Evolutionary conservation across 1,140 invertebrate species (phyloP), one percentile per base, ranked within the genome.

Genomic region (Plectrocnemia conspersa): DNA sequence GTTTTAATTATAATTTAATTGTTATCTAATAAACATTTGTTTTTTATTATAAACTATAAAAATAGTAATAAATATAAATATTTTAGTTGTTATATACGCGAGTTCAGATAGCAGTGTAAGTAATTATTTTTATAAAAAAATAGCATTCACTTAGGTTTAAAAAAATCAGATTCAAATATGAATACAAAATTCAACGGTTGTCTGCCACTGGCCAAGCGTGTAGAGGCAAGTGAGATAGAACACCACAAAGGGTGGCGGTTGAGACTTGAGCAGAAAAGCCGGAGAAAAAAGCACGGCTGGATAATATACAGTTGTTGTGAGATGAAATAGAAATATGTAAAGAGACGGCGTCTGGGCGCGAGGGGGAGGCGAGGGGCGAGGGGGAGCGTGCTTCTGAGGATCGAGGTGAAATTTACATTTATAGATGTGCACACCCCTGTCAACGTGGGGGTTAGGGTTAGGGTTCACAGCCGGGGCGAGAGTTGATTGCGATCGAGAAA

Each of bases 261-360:
- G 44, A 47, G 44, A 47, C 24, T 50, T 35, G 47, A 50, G 44
- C 25, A 35, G 42, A 46, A 46, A 49, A 49, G 45, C 42, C 23
- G 41, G 27, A 44, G 22, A 40, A 56, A 49, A 47, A 44, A 24
- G 32, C 54, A 29, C 18, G 10, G 32, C 24, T 3, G 35, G 35
- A 41, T 49, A 56, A 58, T 59, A 42, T 53, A 60, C 54, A 41
- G 52, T 59, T 60, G 58, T 60, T 60, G 50, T 53, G 49, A 54
- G 54, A 56, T 42, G 54, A 56, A 61, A 61, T 61, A 61, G 58
- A 61, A 61, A 56, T 61, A 59, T 59, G 47, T 49, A 44, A 46
- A 53, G 46, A 45, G 52, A 35, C 40, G 36, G 15, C 21, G 40
- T 19, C 32, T 35, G 32, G 3, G 32, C 32, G 11, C 32, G 33